phyloP scores from a whole-genome alignment of 1,140 invertebrate genomes.

The Panulirus ornatus region DNA sequence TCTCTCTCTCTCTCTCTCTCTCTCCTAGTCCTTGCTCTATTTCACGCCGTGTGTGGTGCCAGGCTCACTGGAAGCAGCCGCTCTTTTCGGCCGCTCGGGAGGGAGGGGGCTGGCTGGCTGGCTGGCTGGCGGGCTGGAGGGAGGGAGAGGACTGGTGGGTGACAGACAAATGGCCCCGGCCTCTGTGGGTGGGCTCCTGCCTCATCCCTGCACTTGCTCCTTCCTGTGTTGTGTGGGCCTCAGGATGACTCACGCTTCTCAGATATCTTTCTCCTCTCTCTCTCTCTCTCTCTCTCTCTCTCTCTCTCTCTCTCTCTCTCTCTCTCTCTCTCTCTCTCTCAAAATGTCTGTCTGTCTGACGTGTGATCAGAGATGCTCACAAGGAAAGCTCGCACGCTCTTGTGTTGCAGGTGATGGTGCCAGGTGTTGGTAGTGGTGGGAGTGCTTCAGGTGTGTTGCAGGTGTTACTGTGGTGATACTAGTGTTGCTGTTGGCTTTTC shows the following conservation, averaged over 20 bases:
- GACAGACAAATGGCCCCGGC: too few species aligned
- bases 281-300: conserved; percentile 26
- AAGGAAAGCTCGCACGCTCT: not conserved
- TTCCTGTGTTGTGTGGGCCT: not conserved
- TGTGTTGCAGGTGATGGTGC: not conserved
- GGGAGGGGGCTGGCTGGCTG: too few species aligned
- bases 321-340: too few species aligned
- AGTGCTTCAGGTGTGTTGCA: not conserved
- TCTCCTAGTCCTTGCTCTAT: not conserved
- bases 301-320: not conserved
- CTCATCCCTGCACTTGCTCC: not conserved
- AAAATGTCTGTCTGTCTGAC: not conserved
- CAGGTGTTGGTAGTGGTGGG: not conserved
- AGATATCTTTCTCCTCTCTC: not conserved
- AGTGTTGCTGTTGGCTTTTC: not conserved
- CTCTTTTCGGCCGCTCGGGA: not conserved
- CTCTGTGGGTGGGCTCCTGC: not conserved
- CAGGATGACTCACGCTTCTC: not conserved
- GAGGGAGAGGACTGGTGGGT: too few species aligned
- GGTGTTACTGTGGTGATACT: not conserved
- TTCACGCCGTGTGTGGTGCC: conserved; percentile 11
- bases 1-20: not conserved
- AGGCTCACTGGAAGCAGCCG: not conserved
- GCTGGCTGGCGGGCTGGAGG: too few species aligned
- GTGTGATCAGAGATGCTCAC: not conserved